Percentiles rank a stretch among this genome's conserved stretches.
These are phyloP conservation scores for Anisognathus igniventris DNA, from an alignment of 2,797 vertebrate species.

Conservation along the genomic window DNA sequence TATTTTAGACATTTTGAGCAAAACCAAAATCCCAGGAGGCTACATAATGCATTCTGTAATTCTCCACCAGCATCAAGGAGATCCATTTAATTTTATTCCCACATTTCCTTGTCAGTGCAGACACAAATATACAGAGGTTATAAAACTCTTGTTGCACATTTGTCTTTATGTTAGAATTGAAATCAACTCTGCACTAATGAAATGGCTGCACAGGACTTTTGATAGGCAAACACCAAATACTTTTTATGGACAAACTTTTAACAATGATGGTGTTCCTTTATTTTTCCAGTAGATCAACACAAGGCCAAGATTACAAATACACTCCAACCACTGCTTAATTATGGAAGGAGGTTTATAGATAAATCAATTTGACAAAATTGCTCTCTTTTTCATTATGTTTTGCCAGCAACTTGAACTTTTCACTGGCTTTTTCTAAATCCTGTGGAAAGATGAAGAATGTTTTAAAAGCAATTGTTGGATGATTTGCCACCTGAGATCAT, in stretches of 20 bases:
- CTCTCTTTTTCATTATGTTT: background rate
- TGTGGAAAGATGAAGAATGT: background rate
- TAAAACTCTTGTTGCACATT: background rate
- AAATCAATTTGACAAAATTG: background rate
- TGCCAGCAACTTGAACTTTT: background rate
- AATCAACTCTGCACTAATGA: background rate
- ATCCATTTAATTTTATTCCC: constrained; percentile 10
- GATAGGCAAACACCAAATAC: background rate
- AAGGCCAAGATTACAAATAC: background rate
- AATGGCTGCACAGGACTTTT: background rate
- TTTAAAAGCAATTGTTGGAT: background rate
- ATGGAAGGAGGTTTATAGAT: background rate
- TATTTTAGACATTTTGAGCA: background rate
- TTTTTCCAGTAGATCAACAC: background rate
- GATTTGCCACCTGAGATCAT: background rate
- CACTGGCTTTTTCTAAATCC: background rate
- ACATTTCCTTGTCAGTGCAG: background rate
- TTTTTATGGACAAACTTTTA: background rate
- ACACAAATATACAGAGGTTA: background rate
- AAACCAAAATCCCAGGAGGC: background rate
- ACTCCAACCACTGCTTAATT: background rate
- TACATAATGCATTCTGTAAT: background rate
- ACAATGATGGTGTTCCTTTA: background rate
- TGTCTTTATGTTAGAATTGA: background rate
- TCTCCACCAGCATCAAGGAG: background rate